Evolutionary conservation across 30 jellyfish, hydroid and myxozoan genomes (phyloP).

Genomic region (Hydractinia echinata): DNA sequence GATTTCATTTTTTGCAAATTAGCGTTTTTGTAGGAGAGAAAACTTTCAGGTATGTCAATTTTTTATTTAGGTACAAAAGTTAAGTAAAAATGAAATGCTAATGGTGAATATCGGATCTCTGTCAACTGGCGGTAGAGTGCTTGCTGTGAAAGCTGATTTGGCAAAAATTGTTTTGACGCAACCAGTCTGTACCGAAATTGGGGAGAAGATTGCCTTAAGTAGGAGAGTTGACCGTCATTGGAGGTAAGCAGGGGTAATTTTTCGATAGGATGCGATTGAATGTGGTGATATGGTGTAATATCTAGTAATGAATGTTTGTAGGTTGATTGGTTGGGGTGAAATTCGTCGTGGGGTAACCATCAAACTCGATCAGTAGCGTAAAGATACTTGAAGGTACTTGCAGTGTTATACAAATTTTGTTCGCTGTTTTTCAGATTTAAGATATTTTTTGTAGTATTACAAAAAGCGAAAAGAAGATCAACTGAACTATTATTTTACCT

Average conservation of each 20-base stretch:
- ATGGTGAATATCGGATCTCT: slow-evolving; percentile 98
- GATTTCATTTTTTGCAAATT: too few species aligned
- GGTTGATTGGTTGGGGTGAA: slow-evolving; percentile 99
- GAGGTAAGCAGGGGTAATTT: slow-evolving; percentile 58
- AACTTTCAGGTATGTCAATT: neutral
- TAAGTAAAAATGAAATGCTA: slow-evolving; percentile 87
- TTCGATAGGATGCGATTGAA: neutral
- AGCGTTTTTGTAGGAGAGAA: too few species aligned
- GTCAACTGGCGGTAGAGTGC: slow-evolving; percentile 99
- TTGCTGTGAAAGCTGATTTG: slow-evolving; percentile 97
- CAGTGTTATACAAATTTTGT: too few species aligned
- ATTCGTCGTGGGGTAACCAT: slow-evolving; percentile 97
- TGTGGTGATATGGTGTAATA: neutral
- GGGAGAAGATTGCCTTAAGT: slow-evolving; percentile 97
- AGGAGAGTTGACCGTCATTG: slow-evolving; percentile 99
- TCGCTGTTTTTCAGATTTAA: too few species aligned
- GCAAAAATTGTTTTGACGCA: slow-evolving; percentile 97
- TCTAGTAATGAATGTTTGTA: neutral
- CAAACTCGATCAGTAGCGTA: slow-evolving; percentile 22
- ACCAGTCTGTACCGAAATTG: slow-evolving; percentile 99
- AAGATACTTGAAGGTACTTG: neutral
- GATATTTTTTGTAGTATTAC: too few species aligned
- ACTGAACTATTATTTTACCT: too few species aligned
- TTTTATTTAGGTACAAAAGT: slow-evolving; percentile 67
- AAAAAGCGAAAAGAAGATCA: too few species aligned